Evolutionary conservation across 2,888 invertebrate species (phyloP).

Genomic region (Unio pictorum): DNA sequence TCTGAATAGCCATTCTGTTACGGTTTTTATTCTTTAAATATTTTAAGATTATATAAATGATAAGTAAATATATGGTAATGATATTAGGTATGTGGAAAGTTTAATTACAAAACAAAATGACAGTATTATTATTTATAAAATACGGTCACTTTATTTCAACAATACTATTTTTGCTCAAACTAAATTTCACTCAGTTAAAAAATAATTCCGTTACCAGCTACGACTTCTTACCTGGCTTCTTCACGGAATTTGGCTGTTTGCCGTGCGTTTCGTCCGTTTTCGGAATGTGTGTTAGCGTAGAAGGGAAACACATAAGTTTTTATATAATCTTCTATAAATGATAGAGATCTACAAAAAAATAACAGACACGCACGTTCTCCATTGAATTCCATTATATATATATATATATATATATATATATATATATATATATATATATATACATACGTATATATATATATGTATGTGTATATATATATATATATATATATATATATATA

Average conservation of each 20-base stretch:
- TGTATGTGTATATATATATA: not conserved
- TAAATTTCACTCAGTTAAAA: not conserved
- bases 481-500: slow-evolving; percentile 1
- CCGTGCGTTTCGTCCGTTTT: slow-evolving; percentile 35
- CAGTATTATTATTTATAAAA: no score
- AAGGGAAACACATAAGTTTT: slow-evolving; percentile 39
- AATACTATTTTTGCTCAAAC: not conserved
- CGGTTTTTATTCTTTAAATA: no score
- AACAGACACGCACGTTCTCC: not conserved
- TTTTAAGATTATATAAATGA: no score
- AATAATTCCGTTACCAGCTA: not conserved
- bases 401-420: no score
- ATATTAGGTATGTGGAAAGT: no score
- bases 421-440: no score
- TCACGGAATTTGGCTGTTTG: slow-evolving; percentile 46
- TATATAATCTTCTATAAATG: slow-evolving; percentile 48
- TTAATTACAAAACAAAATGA: no score
- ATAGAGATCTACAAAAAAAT: slow-evolving; percentile 26
- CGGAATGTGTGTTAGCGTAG: slow-evolving; percentile 53
- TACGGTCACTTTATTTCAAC: no score
- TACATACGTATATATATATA: not conserved
- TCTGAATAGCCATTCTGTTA: no score
- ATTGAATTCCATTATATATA: no score
- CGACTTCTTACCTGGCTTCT: slow-evolving; percentile 36
- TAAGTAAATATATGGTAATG: no score